Conservation (phyloP, 2,888 invertebrate species). For the Pheosia gnoma region DNA sequence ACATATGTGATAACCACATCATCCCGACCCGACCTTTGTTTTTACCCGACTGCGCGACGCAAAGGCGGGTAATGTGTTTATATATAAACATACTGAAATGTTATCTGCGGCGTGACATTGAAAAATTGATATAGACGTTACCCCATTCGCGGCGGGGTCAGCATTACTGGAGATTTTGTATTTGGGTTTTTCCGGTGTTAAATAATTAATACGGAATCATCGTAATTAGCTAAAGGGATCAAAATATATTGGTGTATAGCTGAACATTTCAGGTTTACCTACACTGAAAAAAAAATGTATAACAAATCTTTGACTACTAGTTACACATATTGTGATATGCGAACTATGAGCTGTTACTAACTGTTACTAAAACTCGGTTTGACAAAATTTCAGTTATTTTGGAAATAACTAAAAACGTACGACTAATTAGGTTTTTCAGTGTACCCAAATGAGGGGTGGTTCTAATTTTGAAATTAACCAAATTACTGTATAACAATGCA, state of each 20-base stretch:
- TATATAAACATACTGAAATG: slow-evolving; percentile 37
- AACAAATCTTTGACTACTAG: no score
- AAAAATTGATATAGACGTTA: slow-evolving; percentile 51
- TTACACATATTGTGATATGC: no score
- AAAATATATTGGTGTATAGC: neutral
- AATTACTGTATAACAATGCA: no score
- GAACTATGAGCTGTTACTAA: no score
- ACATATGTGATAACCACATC: slow-evolving; percentile 67
- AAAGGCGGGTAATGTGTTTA: no score
- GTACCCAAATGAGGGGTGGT: no score
- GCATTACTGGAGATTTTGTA: slow-evolving; percentile 16
- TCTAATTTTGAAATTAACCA: no score
- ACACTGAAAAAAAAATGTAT: no score
- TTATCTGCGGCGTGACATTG: slow-evolving; percentile 52
- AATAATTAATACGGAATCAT: neutral
- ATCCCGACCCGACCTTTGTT: slow-evolving; percentile 54
- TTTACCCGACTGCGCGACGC: slow-evolving; percentile 16
- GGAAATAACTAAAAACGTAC: no score
- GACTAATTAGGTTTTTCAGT: no score
- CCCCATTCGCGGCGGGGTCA: slow-evolving; percentile 22
- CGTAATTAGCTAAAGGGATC: neutral
- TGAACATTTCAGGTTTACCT: neutral
- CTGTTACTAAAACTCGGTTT: no score
- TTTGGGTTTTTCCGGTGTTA: slow-evolving; percentile 14
- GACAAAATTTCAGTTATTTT: no score